Evolutionary conservation across 1,140 invertebrate genomes (phyloP), one percentile per base, ranked within the genome.

Genomic region (Drosophila eugracilis): DNA sequence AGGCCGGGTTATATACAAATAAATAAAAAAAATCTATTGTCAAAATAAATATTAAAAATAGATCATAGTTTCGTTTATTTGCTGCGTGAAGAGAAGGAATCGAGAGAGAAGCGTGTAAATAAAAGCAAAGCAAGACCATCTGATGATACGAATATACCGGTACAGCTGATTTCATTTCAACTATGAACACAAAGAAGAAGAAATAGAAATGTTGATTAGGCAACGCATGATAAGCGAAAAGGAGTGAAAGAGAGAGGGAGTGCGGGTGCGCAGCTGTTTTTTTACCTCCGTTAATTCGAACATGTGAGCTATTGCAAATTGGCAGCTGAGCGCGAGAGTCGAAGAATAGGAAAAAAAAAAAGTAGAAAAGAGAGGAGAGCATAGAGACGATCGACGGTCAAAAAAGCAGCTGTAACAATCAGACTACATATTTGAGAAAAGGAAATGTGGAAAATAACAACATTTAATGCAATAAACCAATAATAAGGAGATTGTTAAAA

Each of bases 81-180:
- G 3, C 3, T 9, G 19, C 22, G 12, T 42, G 5, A 24, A 30
- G 24, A 26, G 22, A 41, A 85, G 74, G 76, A 63, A 78, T n/a
- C n/a, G 58, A n/a, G 17, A 30, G 24, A 34, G 55, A 6, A 28
- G 32, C 15, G 49, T 39, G 60, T 67, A 42, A 67, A 67, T 44
- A 53, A 63, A 67, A 14, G 17, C 60, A 30, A 42, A 41, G 49
- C 47, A 60, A 39, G 57, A 59, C 76, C 83, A 86, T 86, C 79
- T 86, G 83, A 86, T 81, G 62, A 86, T 75, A 86, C 52, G 60
- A 78, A 62, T 76, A 65, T 78, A 83, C 83, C 83, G 84, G 83
- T 88, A 88, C 83, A 88, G 83, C 83, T 88, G 83, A 88, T 83
- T 86, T 86, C 69, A 45, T 28, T 86, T 72, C 69, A 76, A 79